Evolutionary conservation across 2,113 vertebrate species (phyloP), one percentile per base, ranked within the genome.

Genomic region (Fregetta grallaria): DNA sequence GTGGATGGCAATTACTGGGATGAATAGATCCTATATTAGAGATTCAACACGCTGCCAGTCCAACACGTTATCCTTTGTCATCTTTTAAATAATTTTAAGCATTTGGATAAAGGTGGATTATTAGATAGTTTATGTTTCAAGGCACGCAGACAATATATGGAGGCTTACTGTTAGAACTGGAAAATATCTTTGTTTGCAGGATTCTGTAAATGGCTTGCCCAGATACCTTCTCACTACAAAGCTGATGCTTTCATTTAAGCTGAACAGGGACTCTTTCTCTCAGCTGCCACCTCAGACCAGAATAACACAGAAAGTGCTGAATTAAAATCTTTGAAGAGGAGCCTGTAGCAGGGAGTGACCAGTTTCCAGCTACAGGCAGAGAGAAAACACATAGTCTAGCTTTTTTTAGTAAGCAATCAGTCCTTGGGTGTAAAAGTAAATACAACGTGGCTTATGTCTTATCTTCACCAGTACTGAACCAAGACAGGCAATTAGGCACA

Each of bases 401-500:
- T 5, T 71, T 29, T 82, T 84, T 42, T 42, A 47, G n/a, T 9
- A 66, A 88, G 80, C 32, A 85, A 45, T 42, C 72, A 68, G 27
- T 42, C 20, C 42, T 79, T 50, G 29, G 32, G 50, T 73, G 55
- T 66, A 76, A 68, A 89, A 91, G 47, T 20, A 92, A 91, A 87
- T 32, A 67, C 32, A 66, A 18, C 0, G 0, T 29, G 53, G 58
- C 77, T 85, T 79, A 50, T 32, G 42, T 63, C 53, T 78, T 85
- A 75, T 53, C 73, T 92, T 40, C 63, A 63, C 42, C 49, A 17
- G 84, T 6, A 32, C 62, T 63, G 84, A 90, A 72, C 40, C 22
- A 32, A 76, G 77, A 32, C 77, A 95, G 78, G 89, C 84, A 91
- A 96, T 95, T 92, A 94, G 50, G 53, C n/a, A 95, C 79, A 87